Base-by-base conservation (phyloP, 2,113 vertebrate species). In the Oryctolagus cuniculus region DNA sequence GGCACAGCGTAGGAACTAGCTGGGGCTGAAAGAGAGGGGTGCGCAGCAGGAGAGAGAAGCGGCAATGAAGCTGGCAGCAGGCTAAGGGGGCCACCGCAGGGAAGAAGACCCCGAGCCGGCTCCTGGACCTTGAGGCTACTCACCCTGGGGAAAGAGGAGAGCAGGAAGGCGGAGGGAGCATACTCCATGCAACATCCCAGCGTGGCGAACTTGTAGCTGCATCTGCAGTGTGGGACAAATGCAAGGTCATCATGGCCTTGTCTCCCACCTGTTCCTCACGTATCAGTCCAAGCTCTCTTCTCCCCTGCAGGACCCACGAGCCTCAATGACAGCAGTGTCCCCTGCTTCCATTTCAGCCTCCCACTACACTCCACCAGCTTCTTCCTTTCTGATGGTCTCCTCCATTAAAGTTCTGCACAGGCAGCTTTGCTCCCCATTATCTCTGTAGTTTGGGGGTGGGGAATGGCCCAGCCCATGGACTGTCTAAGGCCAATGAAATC, bases 81-180 rank as follows among this genome's bases (percentile, higher is more conserved):
- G 19, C 5, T 17, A 11, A 24, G 27, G 53, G 15, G 7, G 12
- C 11, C 36, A 79, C 7, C 0, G 27, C 4, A n/a, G 34, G 29
- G n/a, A 67, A 44, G 78, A 49, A 21, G n/a, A 22, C 22, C 12
- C 1, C 2, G 5, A 36, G 53, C n/a, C 31, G 21, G 27, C 5
- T 29, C 17, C 10, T 0, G 38, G 34, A 2, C n/a, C 31, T 80
- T 66, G 10, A n/a, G 51, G 51, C 2, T 17, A 13, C 31, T 51
- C 8, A 5, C 24, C 34, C 4, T 0, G 7, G 38, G 74, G 64
- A 73, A 16, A 19, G 58, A 51, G 44, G 2, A 31, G 24, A 0
- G 3, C 11, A 34, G 29, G 29, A 49, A 53, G 21, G 22, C 7
- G 9, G 5, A 3, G 13, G 2, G 7, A 24, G 16, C 21, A 67